Percentiles rank a stretch among this genome's conserved stretches.
These are phyloP conservation scores for Mystacornis crossleyi DNA, from an alignment of 2,113 vertebrate genomes.

Conservation along the genomic window DNA sequence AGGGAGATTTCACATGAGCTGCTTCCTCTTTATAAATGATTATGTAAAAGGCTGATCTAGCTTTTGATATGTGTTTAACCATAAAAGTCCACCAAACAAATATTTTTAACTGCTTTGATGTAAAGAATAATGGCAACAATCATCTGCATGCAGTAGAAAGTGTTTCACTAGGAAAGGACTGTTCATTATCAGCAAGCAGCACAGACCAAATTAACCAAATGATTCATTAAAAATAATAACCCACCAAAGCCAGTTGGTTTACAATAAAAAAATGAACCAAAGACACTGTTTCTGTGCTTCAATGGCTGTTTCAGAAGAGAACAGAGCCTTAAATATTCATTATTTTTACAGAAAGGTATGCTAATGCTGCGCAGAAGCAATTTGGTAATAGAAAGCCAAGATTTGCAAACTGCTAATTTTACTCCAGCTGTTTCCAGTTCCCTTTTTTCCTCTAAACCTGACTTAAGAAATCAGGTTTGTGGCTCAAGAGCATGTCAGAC, in stretches of 20 bases:
- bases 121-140: not conserved
- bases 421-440: not conserved
- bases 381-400: not conserved
- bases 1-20: not conserved
- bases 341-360: not conserved
- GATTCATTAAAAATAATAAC: not conserved
- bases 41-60: not conserved
- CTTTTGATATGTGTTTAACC: slow-evolving; percentile 9
- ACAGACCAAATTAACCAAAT: not conserved
- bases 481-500: not conserved
- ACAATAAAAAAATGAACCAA: not conserved
- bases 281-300: not conserved
- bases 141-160: not conserved
- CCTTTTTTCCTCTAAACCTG: not conserved
- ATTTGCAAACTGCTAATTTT: not conserved
- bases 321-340: not conserved
- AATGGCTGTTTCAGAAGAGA: not conserved
- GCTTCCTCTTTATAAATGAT: slow-evolving; percentile 8
- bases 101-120: slow-evolving; percentile 2
- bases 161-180: not conserved
- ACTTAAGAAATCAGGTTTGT: not conserved
- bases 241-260: not conserved
- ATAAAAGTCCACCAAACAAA: not conserved
- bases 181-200: slow-evolving; percentile 5
- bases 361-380: not conserved